Conservation (phyloP, 2,888 invertebrate genomes). For the Athetis lepigone region DNA sequence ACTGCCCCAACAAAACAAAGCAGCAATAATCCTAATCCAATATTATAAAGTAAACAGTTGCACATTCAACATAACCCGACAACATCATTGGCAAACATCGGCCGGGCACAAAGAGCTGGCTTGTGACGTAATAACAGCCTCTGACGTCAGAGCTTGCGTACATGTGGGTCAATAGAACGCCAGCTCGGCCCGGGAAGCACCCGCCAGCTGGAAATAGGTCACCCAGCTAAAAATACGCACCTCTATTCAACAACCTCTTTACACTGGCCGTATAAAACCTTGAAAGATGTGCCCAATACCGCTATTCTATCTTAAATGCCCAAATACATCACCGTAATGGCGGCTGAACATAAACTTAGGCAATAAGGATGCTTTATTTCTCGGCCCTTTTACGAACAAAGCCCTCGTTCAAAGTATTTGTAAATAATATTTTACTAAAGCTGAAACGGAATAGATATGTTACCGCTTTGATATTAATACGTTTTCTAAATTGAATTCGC, state of each 20-base stretch:
- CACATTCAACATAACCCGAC: constrained; percentile 45
- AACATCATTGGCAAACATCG: constrained; percentile 66
- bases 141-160: constrained; percentile 86
- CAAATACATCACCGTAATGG: constrained; percentile 65
- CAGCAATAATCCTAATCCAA: constrained; percentile 11
- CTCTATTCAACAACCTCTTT: constrained; percentile 67
- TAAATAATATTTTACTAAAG: constrained; percentile 64
- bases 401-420: constrained; percentile 56
- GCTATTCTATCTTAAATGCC: constrained; percentile 60
- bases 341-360: constrained; percentile 66
- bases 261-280: constrained; percentile 48
- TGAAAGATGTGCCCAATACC: constrained; percentile 50
- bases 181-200: constrained; percentile 81
- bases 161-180: constrained; percentile 88
- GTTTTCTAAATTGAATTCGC: constrained; percentile 53
- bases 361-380: constrained; percentile 71
- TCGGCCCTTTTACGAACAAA: constrained; percentile 60
- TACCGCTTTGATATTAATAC: constrained; percentile 53
- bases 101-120: constrained; percentile 73
- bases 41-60: constrained; percentile 31
- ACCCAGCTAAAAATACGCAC: constrained; percentile 80
- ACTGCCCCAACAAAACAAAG: too few species aligned
- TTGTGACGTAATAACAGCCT: constrained; percentile 81
- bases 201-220: constrained; percentile 84
- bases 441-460: constrained; percentile 39